These are phyloP conservation scores for Danaus melanippus DNA, from an alignment of 1,140 invertebrate species.

Conservation along the genomic window DNA sequence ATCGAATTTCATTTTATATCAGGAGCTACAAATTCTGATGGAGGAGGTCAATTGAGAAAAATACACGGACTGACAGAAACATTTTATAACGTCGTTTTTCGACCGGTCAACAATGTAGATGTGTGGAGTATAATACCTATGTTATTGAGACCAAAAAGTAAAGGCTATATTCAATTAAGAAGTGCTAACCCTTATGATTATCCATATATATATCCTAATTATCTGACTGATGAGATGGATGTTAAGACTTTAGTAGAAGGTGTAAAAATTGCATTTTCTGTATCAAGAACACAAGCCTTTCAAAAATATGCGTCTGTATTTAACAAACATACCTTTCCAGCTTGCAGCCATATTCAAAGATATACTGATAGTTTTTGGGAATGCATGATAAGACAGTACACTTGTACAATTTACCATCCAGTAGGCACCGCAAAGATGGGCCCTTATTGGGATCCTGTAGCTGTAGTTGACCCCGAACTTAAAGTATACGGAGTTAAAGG, in stretches of 20 bases:
- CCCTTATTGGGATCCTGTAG: conserved; percentile 83
- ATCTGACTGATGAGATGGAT: conserved; percentile 86
- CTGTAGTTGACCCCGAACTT: conserved; percentile 89
- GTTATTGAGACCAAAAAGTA: conserved; percentile 84
- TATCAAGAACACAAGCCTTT: conserved; percentile 83
- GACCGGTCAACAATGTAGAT: conserved; percentile 83
- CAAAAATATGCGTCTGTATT: conserved; percentile 79
- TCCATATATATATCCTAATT: conserved; percentile 94
- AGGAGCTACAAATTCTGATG: conserved; percentile 90
- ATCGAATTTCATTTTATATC: conserved; percentile 95
- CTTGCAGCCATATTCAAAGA: conserved; percentile 76
- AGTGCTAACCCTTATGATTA: conserved; percentile 90
- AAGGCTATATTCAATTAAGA: conserved; percentile 84
- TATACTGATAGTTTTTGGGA: conserved; percentile 86
- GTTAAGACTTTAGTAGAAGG: conserved; percentile 87
- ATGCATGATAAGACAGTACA: conserved; percentile 87
- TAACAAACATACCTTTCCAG: conserved; percentile 79
- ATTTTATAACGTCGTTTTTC: conserved; percentile 83
- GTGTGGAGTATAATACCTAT: conserved; percentile 90
- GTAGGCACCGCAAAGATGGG: conserved; percentile 96
- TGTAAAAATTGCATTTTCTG: conserved; percentile 82
- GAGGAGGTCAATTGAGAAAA: conserved; percentile 85
- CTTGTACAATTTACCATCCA: conserved; percentile 89
- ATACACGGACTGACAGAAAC: conserved; percentile 82
- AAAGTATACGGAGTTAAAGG: conserved; percentile 85